Evolutionary conservation across 2,113 vertebrate species (phyloP).

Genomic region (Climacteris rufus): DNA sequence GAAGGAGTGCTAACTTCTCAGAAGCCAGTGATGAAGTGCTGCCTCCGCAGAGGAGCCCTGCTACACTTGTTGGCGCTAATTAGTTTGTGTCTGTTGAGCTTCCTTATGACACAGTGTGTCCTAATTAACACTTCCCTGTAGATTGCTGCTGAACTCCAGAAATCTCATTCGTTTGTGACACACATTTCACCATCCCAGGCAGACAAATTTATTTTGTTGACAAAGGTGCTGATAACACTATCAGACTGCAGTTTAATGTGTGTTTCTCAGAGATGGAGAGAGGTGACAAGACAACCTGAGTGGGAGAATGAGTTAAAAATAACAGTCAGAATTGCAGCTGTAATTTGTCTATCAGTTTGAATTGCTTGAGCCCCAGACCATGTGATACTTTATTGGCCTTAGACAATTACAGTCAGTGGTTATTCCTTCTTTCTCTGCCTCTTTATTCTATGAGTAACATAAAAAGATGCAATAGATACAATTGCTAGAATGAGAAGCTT

Average conservation of each 20-base stretch:
- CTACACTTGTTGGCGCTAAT: conserved; percentile 20
- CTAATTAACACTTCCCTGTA: conserved; percentile 50
- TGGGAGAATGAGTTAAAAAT: not conserved
- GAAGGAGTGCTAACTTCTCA: not conserved
- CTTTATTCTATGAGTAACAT: not conserved
- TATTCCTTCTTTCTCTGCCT: not conserved
- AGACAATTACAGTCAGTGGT: not conserved
- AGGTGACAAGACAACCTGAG: not conserved
- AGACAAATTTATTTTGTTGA: conserved; percentile 37
- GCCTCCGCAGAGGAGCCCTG: not conserved
- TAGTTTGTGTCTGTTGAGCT: conserved; percentile 39
- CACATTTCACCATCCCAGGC: conserved; percentile 2
- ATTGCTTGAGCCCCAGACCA: not conserved
- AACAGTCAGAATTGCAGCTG: not conserved
- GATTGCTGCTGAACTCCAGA: conserved; percentile 35
- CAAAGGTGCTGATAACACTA: not conserved
- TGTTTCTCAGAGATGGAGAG: not conserved
- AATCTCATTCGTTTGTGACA: conserved; percentile 51
- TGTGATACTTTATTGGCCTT: not conserved
- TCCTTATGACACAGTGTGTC: conserved; percentile 29
- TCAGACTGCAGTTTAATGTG: not conserved
- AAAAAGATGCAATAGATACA: not conserved
- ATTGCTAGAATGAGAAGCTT: not conserved
- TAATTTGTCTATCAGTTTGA: not conserved
- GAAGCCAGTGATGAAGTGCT: not conserved